These are phyloP conservation scores for Sebastes fasciatus DNA, from an alignment of 2,113 vertebrate genomes.

Conservation along the genomic window DNA sequence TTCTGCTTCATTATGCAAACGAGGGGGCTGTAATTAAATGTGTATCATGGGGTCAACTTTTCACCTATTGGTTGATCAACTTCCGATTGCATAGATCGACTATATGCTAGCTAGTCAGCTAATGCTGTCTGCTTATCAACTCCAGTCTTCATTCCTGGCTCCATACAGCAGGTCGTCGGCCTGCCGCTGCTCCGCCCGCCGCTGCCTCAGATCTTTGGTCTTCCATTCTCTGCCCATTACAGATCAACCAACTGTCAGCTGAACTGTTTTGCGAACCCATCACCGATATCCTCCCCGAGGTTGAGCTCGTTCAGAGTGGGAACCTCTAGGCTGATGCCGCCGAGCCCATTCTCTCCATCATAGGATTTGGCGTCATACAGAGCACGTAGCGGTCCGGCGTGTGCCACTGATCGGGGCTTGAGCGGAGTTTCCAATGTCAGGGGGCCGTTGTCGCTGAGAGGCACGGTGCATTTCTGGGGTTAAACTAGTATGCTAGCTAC, in stretches of 20 bases:
- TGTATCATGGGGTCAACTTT: no score
- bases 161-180: conserved; percentile 76
- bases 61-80: no score
- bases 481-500: conserved; percentile 78
- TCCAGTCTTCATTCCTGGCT: conserved; percentile 86
- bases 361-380: conserved; percentile 87
- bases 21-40: no score
- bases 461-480: conserved; percentile 85
- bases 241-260: conserved; percentile 91
- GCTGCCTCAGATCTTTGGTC: conserved; percentile 65
- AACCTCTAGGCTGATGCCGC: conserved; percentile 77
- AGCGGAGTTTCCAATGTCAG: conserved; percentile 78
- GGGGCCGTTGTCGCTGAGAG: conserved; percentile 84
- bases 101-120: no score
- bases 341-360: conserved; percentile 71
- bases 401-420: conserved; percentile 13
- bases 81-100: no score
- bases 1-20: no score
- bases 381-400: conserved; percentile 85
- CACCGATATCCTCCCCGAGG: conserved; percentile 64
- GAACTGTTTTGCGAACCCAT: conserved; percentile 70
- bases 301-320: conserved; percentile 82
- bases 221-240: conserved; percentile 88
- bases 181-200: conserved; percentile 44
- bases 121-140: no score